Evolutionary conservation across 2,888 invertebrate genomes (phyloP), one percentile per base, ranked within the genome.

Genomic region (Dicycla oo): DNA sequence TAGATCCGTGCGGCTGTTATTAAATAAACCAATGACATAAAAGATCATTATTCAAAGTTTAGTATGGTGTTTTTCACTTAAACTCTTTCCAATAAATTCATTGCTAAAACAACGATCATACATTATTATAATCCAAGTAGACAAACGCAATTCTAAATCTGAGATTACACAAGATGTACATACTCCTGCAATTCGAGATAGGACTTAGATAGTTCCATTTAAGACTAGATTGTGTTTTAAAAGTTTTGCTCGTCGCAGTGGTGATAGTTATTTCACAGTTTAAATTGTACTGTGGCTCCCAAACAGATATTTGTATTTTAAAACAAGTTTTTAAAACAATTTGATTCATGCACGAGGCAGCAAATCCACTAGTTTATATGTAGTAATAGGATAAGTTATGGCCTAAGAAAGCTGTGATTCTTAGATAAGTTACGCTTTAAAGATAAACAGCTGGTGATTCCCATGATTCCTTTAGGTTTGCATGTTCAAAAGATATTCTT

Each of bases 191-290:
- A 45, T 23, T 57, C 15, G 15, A 56, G 56, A 57, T 57, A 72
- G 56, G 49, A 68, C 64, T 72, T 65, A 78, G 57, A 78, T 72
- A 78, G 78, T 78, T 72, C 61, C 26, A 57, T 81, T 82, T 43
- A 57, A 82, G 61, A 68, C 73, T 61, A 68, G 67, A 81, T 81
- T 76, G 77, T 79, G 81, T 81, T 70, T 69, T 70, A 66, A 82
- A 78, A 82, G 67, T 80, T 81, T 53, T 23, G 23, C 34, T 10
- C 54, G 23, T 47, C 26, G 47, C 45, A 30, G 34, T 51, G 20
- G 34, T 49, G n/a, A 63, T 68, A 77, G 56, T 78, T 53, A 72
- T 78, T 54, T 65, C 60, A n/a, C 57, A 66, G 51, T 67, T 77
- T 38, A 68, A 60, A 81, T 69, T 75, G 69, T 69, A 43, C 57